phyloP scores from a whole-genome alignment of 2,888 invertebrate genomes.

The Vannuccia rotundouncinata region DNA sequence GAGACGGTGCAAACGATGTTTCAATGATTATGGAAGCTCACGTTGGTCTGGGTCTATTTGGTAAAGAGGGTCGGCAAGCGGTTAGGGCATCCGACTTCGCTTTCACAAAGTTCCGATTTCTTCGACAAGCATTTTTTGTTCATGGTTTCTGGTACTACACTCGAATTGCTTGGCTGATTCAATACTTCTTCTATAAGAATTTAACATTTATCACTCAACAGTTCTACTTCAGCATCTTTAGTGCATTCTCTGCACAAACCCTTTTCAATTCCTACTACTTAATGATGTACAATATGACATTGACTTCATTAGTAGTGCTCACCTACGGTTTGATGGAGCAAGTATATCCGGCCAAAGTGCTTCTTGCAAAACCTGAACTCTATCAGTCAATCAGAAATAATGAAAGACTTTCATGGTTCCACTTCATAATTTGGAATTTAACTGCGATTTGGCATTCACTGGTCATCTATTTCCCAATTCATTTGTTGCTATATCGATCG shows the following conservation, averaged over 20 bases:
- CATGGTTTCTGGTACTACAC: conserved; percentile 70
- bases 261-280: conserved; percentile 70
- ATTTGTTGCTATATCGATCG: conserved; percentile 45
- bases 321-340: conserved; percentile 71
- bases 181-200: conserved; percentile 81
- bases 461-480: conserved; percentile 52
- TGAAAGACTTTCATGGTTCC: neutral
- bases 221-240: conserved; percentile 59
- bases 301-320: conserved; percentile 69
- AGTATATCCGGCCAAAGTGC: conserved; percentile 61
- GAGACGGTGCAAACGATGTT: conserved; percentile 94
- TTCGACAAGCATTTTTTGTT: conserved; percentile 5
- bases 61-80: conserved; percentile 63
- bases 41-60: conserved; percentile 56
- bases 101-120: conserved; percentile 71
- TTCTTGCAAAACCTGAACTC: conserved; percentile 64
- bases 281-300: conserved; percentile 69
- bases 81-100: conserved; percentile 74
- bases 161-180: conserved; percentile 67
- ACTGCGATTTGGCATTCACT: conserved; percentile 56
- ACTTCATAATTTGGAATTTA: conserved; percentile 34
- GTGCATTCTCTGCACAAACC: conserved; percentile 58
- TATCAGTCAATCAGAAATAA: conserved; percentile 57
- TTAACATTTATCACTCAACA: conserved; percentile 67
- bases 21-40: conserved; percentile 82